Evolutionary conservation across 2,888 invertebrate species (phyloP).

Genomic region (Thecophora atra): DNA sequence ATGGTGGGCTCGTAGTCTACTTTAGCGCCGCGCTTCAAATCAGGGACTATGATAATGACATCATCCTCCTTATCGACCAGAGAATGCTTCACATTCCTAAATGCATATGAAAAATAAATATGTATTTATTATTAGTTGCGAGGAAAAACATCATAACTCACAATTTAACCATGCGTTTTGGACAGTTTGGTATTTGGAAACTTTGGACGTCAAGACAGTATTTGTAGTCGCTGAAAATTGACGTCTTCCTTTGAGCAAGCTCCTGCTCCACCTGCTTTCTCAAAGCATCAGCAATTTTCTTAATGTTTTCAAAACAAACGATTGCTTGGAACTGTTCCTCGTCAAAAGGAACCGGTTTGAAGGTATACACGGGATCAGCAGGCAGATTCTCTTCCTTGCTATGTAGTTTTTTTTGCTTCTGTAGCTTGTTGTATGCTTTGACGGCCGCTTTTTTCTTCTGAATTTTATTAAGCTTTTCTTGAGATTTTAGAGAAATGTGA

Average conservation of each 20-base stretch:
- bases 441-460: constrained; percentile 35
- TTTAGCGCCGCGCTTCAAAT: constrained; percentile 76
- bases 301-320: constrained; percentile 51
- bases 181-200: constrained; percentile 73
- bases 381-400: constrained; percentile 35
- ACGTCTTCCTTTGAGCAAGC: constrained; percentile 53
- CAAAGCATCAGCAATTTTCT: constrained; percentile 54
- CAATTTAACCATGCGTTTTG: constrained; percentile 72
- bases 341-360: constrained; percentile 54
- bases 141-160: constrained; percentile 64
- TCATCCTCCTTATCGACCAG: constrained; percentile 72
- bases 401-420: constrained; percentile 34
- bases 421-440: constrained; percentile 35
- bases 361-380: constrained; percentile 39
- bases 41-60: constrained; percentile 81
- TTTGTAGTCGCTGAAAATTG: constrained; percentile 60
- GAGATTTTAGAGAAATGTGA: constrained; percentile 1
- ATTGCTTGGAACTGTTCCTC: constrained; percentile 55
- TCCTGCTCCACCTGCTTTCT: constrained; percentile 53
- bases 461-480: constrained; percentile 33
- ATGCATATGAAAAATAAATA: too few relatives aligned
- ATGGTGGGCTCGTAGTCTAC: constrained; percentile 80
- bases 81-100: constrained; percentile 70
- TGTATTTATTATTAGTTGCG: neutral
- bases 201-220: constrained; percentile 62